These are phyloP conservation scores for Grus americana DNA, from an alignment of 2,113 vertebrate genomes.

Conservation along the genomic window DNA sequence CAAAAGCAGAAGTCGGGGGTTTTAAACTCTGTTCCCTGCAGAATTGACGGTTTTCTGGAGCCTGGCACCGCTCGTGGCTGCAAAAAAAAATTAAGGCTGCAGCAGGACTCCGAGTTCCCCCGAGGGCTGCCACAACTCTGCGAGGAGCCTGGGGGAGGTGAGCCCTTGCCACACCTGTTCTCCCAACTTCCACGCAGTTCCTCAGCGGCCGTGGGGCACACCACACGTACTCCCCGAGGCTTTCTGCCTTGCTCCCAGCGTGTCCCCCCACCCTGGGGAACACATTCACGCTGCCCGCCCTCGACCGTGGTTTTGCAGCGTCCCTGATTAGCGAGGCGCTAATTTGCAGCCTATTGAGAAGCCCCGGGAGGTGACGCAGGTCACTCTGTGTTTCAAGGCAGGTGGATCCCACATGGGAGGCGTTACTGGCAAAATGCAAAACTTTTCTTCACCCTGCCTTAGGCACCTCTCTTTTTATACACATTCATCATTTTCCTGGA, in stretches of 20 bases:
- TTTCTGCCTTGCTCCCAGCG: not conserved
- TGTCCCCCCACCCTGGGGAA: fast-evolving
- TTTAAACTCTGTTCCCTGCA: too few species aligned
- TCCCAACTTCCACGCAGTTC: too few species aligned
- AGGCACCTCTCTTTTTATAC: not conserved
- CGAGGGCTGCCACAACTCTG: not conserved
- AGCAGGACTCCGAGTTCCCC: not conserved
- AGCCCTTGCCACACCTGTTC: not conserved
- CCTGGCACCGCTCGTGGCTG: not conserved
- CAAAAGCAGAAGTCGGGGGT: not conserved
- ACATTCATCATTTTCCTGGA: not conserved
- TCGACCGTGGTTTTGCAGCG: fast-evolving
- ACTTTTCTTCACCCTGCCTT: not conserved
- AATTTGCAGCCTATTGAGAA: fast-evolving
- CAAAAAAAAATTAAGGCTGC: fast-evolving
- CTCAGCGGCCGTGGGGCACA: too few species aligned
- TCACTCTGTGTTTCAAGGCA: not conserved
- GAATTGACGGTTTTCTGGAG: not conserved
- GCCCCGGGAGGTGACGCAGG: not conserved
- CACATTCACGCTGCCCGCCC: not conserved
- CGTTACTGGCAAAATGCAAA: not conserved
- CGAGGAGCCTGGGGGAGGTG: not conserved
- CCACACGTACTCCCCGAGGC: not conserved
- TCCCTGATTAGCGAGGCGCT: not conserved
- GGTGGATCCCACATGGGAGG: not conserved